Evolutionary conservation across 2,113 vertebrate species (phyloP).

Genomic region (Microcebus murinus): DNA sequence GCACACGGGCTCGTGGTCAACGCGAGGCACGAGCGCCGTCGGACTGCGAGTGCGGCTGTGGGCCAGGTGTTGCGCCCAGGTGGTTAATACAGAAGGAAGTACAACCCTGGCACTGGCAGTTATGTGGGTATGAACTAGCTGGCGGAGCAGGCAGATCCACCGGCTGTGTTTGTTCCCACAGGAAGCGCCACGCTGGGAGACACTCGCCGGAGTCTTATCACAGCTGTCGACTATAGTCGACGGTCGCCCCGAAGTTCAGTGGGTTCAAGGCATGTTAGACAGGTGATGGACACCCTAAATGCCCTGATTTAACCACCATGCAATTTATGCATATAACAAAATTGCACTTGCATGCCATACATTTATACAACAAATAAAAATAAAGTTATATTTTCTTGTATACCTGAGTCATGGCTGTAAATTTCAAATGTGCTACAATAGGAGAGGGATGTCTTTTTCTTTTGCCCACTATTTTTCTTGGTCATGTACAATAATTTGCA

Average conservation of each 20-base stretch:
- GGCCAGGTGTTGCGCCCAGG: no score
- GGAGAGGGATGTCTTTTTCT: background rate
- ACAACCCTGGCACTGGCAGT: background rate
- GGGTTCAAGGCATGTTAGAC: no score
- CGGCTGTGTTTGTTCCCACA: background rate
- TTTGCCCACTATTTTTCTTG: background rate
- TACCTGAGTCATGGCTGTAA: background rate
- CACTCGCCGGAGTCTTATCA: background rate
- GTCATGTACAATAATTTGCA: background rate
- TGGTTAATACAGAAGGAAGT: background rate
- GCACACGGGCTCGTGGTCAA: no score
- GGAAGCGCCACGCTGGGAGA: background rate
- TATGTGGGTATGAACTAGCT: background rate
- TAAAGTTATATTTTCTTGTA: background rate
- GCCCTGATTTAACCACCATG: no score
- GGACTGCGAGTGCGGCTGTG: no score
- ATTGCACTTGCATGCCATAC: no score
- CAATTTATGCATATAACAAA: no score
- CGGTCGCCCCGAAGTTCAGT: no score
- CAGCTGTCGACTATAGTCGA: no score
- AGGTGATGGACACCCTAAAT: no score
- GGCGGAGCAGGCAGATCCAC: background rate
- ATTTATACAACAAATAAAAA: no score
- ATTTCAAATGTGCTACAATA: background rate
- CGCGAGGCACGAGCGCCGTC: rapidly evolving